These are phyloP conservation scores for Danio choprae DNA, from an alignment of 2,797 vertebrate species.

Conservation along the genomic window DNA sequence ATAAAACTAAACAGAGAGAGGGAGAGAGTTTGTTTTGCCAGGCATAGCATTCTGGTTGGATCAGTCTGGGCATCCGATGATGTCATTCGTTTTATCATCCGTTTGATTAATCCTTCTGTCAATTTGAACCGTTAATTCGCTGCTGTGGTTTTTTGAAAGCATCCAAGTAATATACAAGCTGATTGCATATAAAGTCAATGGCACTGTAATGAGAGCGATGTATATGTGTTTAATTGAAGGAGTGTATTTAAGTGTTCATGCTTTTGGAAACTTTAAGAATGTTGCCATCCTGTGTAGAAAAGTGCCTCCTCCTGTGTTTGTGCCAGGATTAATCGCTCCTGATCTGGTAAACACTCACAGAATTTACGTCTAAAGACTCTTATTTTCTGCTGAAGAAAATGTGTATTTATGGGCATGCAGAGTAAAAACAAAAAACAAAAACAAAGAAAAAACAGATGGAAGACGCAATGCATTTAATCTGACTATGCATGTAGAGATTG, in stretches of 20 bases:
- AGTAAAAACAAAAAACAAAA: too few species aligned
- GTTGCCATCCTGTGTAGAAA: slow-evolving; percentile 61
- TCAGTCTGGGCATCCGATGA: slow-evolving; percentile 65
- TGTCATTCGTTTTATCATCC: slow-evolving; percentile 71
- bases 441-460: slow-evolving; percentile 80
- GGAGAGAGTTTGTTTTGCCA: slow-evolving; percentile 47
- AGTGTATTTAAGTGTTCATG: slow-evolving; percentile 39
- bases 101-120: slow-evolving; percentile 76
- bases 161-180: slow-evolving; percentile 75
- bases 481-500: slow-evolving; percentile 80
- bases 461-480: slow-evolving; percentile 79
- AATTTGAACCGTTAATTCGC: slow-evolving; percentile 70
- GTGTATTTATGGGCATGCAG: slow-evolving; percentile 77
- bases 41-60: slow-evolving; percentile 57
- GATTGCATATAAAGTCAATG: slow-evolving; percentile 75
- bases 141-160: slow-evolving; percentile 72
- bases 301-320: slow-evolving; percentile 56
- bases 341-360: slow-evolving; percentile 69
- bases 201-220: slow-evolving; percentile 62
- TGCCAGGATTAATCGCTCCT: slow-evolving; percentile 67
- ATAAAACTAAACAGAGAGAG: slow-evolving; percentile 52
- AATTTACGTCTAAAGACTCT: slow-evolving; percentile 68
- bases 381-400: slow-evolving; percentile 73
- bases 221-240: slow-evolving; percentile 40
- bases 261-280: slow-evolving; percentile 71